Evolutionary conservation across 2,113 vertebrate species (phyloP).

Genomic region (Ranitomeya variabilis): DNA sequence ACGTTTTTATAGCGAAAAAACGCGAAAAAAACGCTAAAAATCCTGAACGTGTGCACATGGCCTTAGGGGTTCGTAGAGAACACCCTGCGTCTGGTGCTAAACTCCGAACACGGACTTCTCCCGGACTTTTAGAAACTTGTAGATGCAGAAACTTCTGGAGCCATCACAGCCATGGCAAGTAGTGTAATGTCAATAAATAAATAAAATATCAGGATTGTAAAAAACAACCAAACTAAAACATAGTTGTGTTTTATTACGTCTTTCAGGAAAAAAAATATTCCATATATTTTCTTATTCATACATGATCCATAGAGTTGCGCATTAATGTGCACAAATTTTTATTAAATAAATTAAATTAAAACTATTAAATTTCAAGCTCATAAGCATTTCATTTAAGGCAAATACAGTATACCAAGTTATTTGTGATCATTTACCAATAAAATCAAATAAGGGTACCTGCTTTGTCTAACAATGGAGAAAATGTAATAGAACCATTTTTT

Average conservation of each 20-base stretch:
- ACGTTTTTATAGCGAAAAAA: too few relatives aligned
- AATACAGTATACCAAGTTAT: constrained; percentile 75
- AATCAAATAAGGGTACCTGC: constrained; percentile 62
- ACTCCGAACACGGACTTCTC: too few relatives aligned
- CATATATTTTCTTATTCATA: constrained; percentile 72
- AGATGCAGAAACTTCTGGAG: too few relatives aligned
- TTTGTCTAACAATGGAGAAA: constrained; percentile 55
- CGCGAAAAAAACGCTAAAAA: too few relatives aligned
- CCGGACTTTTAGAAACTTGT: too few relatives aligned
- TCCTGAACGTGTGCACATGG: too few relatives aligned
- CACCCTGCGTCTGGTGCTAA: too few relatives aligned
- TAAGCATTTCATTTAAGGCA: constrained; percentile 91
- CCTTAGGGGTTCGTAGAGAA: too few relatives aligned
- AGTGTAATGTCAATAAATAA: background rate
- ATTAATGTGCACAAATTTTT: constrained; percentile 84
- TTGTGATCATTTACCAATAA: constrained; percentile 80
- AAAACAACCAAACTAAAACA: constrained; percentile 68
- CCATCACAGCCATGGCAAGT: too few relatives aligned
- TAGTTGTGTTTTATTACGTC: constrained; percentile 82
- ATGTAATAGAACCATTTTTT: constrained; percentile 47
- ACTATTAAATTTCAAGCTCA: constrained; percentile 80
- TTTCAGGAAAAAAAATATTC: constrained; percentile 77
- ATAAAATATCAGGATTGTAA: constrained; percentile 57
- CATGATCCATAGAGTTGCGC: constrained; percentile 79
- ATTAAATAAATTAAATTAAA: constrained; percentile 92